Evolutionary conservation across 2,113 vertebrate genomes (phyloP).

Genomic region (Pollachius pollachius): DNA sequence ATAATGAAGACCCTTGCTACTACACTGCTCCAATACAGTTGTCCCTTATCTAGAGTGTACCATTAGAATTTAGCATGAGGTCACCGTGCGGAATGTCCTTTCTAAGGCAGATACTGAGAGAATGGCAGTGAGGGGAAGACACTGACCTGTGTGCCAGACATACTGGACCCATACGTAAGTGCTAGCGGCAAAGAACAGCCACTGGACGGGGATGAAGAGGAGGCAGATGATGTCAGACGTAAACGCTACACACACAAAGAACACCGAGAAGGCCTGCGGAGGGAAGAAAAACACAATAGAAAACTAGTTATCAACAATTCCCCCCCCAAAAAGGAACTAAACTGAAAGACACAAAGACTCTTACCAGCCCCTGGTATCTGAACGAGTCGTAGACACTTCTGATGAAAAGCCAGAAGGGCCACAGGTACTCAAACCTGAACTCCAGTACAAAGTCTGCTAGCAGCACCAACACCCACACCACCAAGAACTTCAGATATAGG

Average conservation of each 20-base stretch:
- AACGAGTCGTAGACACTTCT: slow-evolving; percentile 98
- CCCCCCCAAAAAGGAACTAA: not conserved
- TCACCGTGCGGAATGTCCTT: not conserved
- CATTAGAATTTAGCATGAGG: too few relatives aligned
- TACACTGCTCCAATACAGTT: too few relatives aligned
- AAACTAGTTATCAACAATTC: not conserved
- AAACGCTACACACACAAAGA: slow-evolving; percentile 98
- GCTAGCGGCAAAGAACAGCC: slow-evolving; percentile 97
- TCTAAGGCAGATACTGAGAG: slow-evolving; percentile 1
- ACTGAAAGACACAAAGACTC: slow-evolving; percentile 16
- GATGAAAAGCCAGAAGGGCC: slow-evolving; percentile 99
- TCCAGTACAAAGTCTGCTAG: slow-evolving; percentile 98
- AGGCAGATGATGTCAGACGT: slow-evolving; percentile 98
- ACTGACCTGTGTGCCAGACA: slow-evolving; percentile 96
- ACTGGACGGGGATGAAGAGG: slow-evolving; percentile 96
- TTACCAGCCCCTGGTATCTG: slow-evolving; percentile 97
- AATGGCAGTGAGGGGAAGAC: rapidly evolving
- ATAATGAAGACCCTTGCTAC: too few relatives aligned
- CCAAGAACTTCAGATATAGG: slow-evolving; percentile 97
- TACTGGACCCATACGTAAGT: slow-evolving; percentile 98
- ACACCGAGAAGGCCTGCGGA: slow-evolving; percentile 93
- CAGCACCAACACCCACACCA: slow-evolving; percentile 95
- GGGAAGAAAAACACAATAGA: not conserved
- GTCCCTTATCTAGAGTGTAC: too few relatives aligned
- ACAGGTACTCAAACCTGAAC: slow-evolving; percentile 98